phyloP scores from a whole-genome alignment of 2,797 vertebrate species.

The Cirrhinus molitorella region DNA sequence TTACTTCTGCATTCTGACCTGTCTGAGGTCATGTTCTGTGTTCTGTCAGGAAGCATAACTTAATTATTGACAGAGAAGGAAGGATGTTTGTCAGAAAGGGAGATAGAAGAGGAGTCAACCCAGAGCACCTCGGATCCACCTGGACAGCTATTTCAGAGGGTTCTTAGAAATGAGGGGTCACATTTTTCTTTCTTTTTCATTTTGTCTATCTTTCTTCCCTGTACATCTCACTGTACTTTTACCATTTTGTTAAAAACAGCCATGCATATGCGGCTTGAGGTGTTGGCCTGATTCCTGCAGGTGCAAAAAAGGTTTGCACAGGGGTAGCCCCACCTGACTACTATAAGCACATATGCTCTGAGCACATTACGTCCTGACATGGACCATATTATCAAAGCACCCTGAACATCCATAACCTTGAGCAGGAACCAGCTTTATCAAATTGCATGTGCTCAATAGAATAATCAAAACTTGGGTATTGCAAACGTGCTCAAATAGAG shows the following conservation, averaged over 20 bases:
- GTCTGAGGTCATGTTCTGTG: constrained; percentile 8
- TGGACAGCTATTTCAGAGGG: not conserved
- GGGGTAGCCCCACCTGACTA: not conserved
- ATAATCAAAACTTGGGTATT: not conserved
- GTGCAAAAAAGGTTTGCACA: not conserved
- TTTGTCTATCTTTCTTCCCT: not conserved
- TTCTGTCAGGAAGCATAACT: constrained; percentile 30
- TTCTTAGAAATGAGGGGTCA: not conserved
- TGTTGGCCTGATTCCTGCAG: constrained; percentile 24
- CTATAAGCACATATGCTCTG: not conserved
- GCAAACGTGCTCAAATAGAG: not conserved
- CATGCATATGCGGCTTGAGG: constrained; percentile 11
- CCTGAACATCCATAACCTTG: not conserved
- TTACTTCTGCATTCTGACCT: constrained; percentile 43
- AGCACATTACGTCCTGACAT: not conserved
- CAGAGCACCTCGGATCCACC: not conserved
- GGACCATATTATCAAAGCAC: not conserved
- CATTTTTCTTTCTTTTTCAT: not conserved
- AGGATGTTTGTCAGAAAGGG: constrained; percentile 16
- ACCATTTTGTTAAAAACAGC: not conserved
- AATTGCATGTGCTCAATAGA: not conserved
- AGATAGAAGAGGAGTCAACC: not conserved
- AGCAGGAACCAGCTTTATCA: not conserved
- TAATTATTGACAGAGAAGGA: constrained; percentile 48
- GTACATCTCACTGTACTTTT: not conserved